A percentile compares a stretch with the other conserved stretches of the same genome.
Evolutionary conservation across 2,888 invertebrate genomes (phyloP).

Genomic region (Chrysina gloriosa): DNA sequence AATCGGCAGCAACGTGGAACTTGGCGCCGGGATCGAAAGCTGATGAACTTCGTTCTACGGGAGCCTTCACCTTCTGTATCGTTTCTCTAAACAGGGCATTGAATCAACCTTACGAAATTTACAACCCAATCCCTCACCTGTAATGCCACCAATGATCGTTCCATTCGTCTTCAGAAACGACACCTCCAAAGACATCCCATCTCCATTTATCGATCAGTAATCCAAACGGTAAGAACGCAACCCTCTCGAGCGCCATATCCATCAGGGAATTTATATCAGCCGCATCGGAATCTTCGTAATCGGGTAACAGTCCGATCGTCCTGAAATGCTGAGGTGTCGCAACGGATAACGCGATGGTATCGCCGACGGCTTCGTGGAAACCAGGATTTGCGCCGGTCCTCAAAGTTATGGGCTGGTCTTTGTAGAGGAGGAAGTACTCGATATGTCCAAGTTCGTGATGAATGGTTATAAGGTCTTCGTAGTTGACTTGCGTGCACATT

Average conservation of each 20-base stretch:
- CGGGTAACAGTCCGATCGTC: slow-evolving; percentile 61
- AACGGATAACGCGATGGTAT: slow-evolving; percentile 71
- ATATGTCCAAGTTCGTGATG: slow-evolving; percentile 82
- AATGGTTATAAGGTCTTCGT: slow-evolving; percentile 72
- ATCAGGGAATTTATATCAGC: slow-evolving; percentile 65
- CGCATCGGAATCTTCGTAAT: slow-evolving; percentile 60
- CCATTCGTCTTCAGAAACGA: slow-evolving; percentile 61
- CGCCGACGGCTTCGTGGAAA: slow-evolving; percentile 74
- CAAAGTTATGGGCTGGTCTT: slow-evolving; percentile 67
- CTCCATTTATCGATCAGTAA: slow-evolving; percentile 70
- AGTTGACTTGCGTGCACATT: slow-evolving; percentile 71
- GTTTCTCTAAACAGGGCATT: slow-evolving; percentile 54
- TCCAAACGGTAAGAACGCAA: slow-evolving; percentile 70
- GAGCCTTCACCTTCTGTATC: slow-evolving; percentile 64
- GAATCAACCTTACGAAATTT: not conserved
- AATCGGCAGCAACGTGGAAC: slow-evolving; percentile 64
- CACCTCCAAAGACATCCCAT: slow-evolving; percentile 68
- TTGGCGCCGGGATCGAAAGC: slow-evolving; percentile 66
- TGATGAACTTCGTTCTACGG: slow-evolving; percentile 59
- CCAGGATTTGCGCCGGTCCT: slow-evolving; percentile 71
- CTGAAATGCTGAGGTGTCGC: slow-evolving; percentile 67
- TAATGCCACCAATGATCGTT: slow-evolving; percentile 65
- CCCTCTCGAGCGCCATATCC: slow-evolving; percentile 64
- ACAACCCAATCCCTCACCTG: slow-evolving; percentile 43
- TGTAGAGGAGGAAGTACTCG: slow-evolving; percentile 73